Conservation (phyloP, 2,113 vertebrate species). For the Chloroceryle aenea region DNA sequence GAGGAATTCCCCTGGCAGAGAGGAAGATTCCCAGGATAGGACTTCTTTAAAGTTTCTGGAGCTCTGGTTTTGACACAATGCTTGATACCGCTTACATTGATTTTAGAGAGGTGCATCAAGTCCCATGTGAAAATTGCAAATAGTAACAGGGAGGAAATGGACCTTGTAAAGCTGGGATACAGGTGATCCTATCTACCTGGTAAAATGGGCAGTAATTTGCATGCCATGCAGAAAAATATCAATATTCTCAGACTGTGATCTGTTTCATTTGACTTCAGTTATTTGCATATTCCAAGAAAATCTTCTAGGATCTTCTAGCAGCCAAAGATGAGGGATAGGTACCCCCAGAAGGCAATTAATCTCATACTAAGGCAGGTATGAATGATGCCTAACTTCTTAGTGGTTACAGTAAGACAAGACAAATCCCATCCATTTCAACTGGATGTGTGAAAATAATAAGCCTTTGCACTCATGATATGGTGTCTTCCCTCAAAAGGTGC, state of each 20-base stretch:
- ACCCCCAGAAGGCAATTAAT: background rate
- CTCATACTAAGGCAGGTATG: background rate
- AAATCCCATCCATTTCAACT: background rate
- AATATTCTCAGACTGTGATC: background rate
- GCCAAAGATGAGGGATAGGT: background rate
- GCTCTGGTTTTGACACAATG: background rate
- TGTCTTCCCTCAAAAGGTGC: background rate
- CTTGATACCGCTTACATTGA: background rate
- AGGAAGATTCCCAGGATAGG: background rate
- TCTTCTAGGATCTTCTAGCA: background rate
- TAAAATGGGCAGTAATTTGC: background rate
- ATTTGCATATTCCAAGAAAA: background rate
- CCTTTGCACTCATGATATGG: background rate
- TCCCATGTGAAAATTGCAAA: background rate
- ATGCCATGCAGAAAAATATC: background rate
- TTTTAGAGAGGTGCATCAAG: background rate
- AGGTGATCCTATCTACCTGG: background rate
- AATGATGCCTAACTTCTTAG: background rate
- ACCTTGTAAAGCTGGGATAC: background rate
- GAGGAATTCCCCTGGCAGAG: background rate
- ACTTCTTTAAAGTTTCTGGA: background rate
- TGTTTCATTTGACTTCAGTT: background rate
- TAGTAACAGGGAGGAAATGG: background rate
- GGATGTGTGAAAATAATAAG: background rate
- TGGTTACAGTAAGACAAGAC: background rate